Conservation (phyloP, 2,888 invertebrate genomes). For the Desoria tigrina region DNA sequence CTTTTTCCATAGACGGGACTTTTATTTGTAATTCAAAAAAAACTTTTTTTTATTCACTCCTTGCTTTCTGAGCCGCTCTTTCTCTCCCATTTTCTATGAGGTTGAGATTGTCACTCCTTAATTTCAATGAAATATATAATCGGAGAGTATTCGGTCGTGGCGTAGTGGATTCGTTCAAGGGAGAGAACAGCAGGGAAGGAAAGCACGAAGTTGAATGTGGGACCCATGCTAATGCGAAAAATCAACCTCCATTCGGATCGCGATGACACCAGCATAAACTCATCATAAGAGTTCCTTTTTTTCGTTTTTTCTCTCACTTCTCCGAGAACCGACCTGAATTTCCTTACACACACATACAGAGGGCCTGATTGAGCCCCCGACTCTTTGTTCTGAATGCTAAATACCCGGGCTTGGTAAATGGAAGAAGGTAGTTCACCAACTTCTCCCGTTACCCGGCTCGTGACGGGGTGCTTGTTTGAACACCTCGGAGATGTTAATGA, state of each 20-base stretch:
- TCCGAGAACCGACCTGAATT: no score
- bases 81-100: slow-evolving; percentile 27
- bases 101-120: slow-evolving; percentile 48
- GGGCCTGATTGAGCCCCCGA: slow-evolving; percentile 31
- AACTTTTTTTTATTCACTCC: slow-evolving; percentile 40
- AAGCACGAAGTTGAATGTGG: slow-evolving; percentile 44
- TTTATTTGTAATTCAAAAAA: slow-evolving; percentile 51
- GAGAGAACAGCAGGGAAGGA: slow-evolving; percentile 30
- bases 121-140: slow-evolving; percentile 54
- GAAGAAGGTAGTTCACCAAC: background rate
- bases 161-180: slow-evolving; percentile 2
- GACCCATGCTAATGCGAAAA: slow-evolving; percentile 53
- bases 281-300: slow-evolving; percentile 22
- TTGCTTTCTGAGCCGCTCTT: slow-evolving; percentile 27
- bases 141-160: slow-evolving; percentile 39
- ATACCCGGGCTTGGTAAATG: slow-evolving; percentile 31
- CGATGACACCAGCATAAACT: slow-evolving; percentile 51
- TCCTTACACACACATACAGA: slow-evolving; percentile 7
- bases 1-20: slow-evolving; percentile 23
- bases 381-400: slow-evolving; percentile 44
- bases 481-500: slow-evolving; percentile 14
- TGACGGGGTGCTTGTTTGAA: slow-evolving; percentile 11
- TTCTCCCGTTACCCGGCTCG: background rate
- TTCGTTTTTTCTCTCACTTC: background rate
- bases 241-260: slow-evolving; percentile 51